These are phyloP conservation scores for Lytechinus variegatus DNA, from an alignment of 35 echinoderm and acorn worm genomes.

Conservation along the genomic window DNA sequence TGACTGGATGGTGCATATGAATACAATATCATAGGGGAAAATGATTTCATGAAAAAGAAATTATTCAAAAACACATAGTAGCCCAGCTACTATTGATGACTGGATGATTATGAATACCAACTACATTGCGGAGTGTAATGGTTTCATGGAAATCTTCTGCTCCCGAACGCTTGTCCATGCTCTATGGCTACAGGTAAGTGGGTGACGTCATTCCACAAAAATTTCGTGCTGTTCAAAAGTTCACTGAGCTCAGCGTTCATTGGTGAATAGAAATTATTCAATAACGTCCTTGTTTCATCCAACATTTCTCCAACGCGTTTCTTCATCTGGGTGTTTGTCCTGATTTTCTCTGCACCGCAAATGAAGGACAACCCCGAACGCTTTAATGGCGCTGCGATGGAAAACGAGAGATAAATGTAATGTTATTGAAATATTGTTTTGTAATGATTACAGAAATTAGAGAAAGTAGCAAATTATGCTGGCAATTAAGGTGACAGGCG, in stretches of 20 bases:
- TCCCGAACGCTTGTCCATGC: no score
- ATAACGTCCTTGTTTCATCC: conserved; percentile 22
- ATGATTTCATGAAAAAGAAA: no score
- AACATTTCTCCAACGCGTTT: neutral
- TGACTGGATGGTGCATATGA: no score
- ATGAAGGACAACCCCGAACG: neutral
- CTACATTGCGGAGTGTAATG: no score
- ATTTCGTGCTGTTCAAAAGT: neutral
- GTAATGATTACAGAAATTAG: no score
- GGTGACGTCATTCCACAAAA: neutral
- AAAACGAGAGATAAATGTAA: neutral
- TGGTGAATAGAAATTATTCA: conserved; percentile 18
- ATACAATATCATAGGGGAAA: no score
- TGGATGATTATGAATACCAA: no score
- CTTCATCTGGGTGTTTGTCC: neutral
- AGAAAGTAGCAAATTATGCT: no score
- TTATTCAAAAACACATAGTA: no score
- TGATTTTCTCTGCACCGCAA: neutral
- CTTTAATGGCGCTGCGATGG: neutral
- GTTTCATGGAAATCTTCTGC: no score
- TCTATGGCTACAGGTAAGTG: neutral
- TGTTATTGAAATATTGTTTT: neutral
- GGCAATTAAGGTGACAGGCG: no score
- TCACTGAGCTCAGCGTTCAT: neutral
- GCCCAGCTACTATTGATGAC: no score